Evolutionary conservation across 2,888 invertebrate species (phyloP).

Genomic region (Tortrix viridana): DNA sequence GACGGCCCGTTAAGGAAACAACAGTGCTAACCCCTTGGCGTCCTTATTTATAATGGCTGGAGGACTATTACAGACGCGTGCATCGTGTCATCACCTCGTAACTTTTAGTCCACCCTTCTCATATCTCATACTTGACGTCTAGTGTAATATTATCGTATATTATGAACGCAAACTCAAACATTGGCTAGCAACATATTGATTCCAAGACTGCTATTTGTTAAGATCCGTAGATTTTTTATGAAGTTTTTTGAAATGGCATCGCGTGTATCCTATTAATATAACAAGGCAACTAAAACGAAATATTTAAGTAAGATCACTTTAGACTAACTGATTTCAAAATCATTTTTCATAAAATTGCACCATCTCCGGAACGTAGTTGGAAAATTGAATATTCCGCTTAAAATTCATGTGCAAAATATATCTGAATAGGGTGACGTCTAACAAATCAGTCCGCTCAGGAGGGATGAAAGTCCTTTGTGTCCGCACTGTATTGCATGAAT

Average conservation of each 20-base stretch:
- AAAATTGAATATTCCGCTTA: conserved; percentile 41
- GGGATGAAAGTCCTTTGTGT: conserved; percentile 17
- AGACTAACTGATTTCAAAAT: neutral
- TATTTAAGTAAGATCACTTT: neutral
- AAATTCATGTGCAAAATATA: conserved; percentile 47
- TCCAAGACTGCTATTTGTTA: neutral
- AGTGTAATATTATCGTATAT: conserved; percentile 1
- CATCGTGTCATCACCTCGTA: conserved; percentile 68
- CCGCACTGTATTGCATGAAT: conserved; percentile 4
- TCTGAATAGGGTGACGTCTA: conserved; percentile 47
- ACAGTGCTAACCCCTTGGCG: conserved; percentile 69
- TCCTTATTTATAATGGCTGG: conserved; percentile 74
- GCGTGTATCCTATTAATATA: too few relatives aligned
- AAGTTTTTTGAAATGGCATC: too few relatives aligned
- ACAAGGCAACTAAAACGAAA: too few relatives aligned
- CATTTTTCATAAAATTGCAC: neutral
- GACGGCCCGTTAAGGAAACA: conserved; percentile 83
- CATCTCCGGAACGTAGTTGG: conserved; percentile 22
- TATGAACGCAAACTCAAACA: neutral
- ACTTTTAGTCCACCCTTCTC: conserved; percentile 57
- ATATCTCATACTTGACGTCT: conserved; percentile 57
- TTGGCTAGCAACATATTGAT: neutral
- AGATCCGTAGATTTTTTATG: too few relatives aligned
- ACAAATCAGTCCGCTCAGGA: conserved; percentile 49
- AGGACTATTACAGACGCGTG: conserved; percentile 63